A percentile compares a stretch with the other conserved stretches of the same genome.
phyloP scores from a whole-genome alignment of 2,113 vertebrate genomes.

The Paracanthobrama guichenoti region DNA sequence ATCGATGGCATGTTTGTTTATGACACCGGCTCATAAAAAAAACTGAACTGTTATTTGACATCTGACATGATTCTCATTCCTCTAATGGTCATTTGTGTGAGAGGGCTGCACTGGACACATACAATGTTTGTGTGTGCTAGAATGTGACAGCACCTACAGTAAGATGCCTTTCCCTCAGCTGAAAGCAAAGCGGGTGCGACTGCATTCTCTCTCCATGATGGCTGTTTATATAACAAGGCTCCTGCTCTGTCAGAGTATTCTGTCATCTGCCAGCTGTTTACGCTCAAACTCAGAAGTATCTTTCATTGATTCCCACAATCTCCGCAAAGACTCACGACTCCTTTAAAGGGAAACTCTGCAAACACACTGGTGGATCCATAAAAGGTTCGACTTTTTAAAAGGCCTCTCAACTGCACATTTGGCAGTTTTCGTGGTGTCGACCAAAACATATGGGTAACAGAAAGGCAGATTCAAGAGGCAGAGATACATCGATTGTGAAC shows the following conservation, averaged over 20 bases:
- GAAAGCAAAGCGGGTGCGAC: background rate
- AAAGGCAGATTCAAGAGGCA: conserved; percentile 4
- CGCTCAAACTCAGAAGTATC: conserved; percentile 38
- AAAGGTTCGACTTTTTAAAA: conserved; percentile 38
- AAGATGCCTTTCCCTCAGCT: conserved; percentile 13
- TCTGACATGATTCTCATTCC: conserved; percentile 14
- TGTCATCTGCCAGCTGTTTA: conserved; percentile 42
- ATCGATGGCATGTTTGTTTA: background rate
- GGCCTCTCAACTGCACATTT: background rate
- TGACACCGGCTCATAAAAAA: background rate
- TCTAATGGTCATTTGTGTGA: conserved; percentile 19
- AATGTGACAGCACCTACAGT: conserved; percentile 13
- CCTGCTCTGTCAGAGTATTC: background rate
- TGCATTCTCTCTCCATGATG: conserved; percentile 22
- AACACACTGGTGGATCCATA: conserved; percentile 37
- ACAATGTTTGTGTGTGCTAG: background rate
- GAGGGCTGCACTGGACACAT: background rate
- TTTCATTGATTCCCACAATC: conserved; percentile 32
- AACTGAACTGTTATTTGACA: background rate
- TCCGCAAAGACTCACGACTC: conserved; percentile 32
- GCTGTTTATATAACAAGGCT: conserved; percentile 44
- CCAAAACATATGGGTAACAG: conserved; percentile 21
- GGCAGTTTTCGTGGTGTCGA: background rate
- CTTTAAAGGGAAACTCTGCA: conserved; percentile 51
- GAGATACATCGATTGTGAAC: conserved; percentile 42